These are phyloP conservation scores for Hydrozoanthus gracilis DNA, from an alignment of 92 coral and sea anemone species.

Conservation along the genomic window DNA sequence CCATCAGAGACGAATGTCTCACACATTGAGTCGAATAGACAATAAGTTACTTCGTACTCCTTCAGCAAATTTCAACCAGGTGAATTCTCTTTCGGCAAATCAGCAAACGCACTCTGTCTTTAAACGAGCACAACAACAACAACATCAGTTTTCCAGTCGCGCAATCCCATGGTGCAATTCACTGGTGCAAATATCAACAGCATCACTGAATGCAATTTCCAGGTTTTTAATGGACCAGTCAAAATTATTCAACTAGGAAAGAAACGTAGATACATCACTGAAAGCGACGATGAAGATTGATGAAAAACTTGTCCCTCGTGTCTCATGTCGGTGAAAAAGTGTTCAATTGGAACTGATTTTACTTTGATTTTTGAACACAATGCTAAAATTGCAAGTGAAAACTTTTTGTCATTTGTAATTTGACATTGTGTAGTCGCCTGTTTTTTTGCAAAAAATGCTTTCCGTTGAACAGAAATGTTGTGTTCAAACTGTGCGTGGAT, in stretches of 20 bases:
- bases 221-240: slow-evolving; percentile 63
- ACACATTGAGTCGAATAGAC: slow-evolving; percentile 20
- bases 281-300: slow-evolving; percentile 49
- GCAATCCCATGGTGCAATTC: slow-evolving; percentile 34
- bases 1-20: slow-evolving; percentile 50
- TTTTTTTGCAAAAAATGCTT: no score
- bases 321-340: no score
- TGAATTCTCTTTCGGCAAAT: background rate
- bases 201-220: slow-evolving; percentile 51
- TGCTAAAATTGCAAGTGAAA: no score
- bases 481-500: no score
- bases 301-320: no score
- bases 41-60: background rate
- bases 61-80: background rate
- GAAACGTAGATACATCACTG: slow-evolving; percentile 42
- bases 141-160: background rate
- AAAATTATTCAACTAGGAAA: slow-evolving; percentile 34
- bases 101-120: background rate
- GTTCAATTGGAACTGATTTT: no score
- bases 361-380: no score
- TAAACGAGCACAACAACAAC: background rate
- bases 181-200: slow-evolving; percentile 54
- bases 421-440: no score
- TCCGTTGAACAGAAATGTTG: no score
- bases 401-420: no score